phyloP scores from a whole-genome alignment of 2,797 vertebrate species.

The Pelodytes ibericus region DNA sequence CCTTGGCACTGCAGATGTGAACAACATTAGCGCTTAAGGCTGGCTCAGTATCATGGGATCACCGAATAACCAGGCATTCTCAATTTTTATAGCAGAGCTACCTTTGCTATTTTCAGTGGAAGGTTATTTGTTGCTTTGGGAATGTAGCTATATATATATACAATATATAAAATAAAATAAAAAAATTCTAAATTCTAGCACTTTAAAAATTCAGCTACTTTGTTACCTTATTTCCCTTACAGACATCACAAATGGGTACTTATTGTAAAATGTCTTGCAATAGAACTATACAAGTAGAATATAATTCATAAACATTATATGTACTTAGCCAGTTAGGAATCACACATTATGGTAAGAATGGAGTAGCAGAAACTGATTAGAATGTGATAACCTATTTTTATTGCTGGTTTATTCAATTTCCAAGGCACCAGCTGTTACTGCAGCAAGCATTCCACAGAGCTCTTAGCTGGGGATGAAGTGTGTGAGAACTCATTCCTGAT shows the following conservation, averaged over 20 bases:
- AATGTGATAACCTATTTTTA: conserved; percentile 48
- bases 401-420: conserved; percentile 52
- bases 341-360: conserved; percentile 16
- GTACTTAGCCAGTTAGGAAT: background rate
- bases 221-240: background rate
- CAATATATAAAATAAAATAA: no score
- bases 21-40: no score
- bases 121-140: no score
- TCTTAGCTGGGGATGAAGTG: conserved; percentile 40
- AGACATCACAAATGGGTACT: background rate
- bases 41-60: no score
- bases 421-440: conserved; percentile 46
- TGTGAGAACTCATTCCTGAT: conserved; percentile 43
- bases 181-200: no score
- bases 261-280: background rate
- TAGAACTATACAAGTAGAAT: background rate
- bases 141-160: no score
- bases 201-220: background rate
- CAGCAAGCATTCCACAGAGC: conserved; percentile 35
- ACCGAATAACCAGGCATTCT: no score
- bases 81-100: no score
- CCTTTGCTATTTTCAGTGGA: no score
- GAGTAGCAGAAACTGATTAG: conserved; percentile 29
- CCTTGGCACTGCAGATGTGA: no score
- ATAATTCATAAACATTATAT: conserved; percentile 16